Evolutionary conservation across 1,140 invertebrate genomes (phyloP), one percentile per base, ranked within the genome.

Genomic region (Leptinotarsa defecta): DNA sequence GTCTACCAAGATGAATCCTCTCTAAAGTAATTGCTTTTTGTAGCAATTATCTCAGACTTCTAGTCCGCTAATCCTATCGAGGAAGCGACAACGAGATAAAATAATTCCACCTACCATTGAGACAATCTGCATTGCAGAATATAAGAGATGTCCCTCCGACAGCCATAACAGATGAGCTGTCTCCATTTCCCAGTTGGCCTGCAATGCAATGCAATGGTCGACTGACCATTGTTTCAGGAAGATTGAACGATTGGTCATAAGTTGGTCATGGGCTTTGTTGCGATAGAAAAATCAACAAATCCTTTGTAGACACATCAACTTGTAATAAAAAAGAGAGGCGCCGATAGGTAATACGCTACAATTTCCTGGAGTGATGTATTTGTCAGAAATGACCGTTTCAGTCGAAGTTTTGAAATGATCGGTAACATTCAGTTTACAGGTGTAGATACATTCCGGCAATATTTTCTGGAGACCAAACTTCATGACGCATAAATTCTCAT

Each of bases 51-150:
- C 52, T 57, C 15, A 57, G n/a, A 17, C 52, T 57, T 57, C 15
- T 19, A 4, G 15, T n/a, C 52, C 52, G 6, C 52, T 57, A 57
- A 57, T 57, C 52, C 52, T 57, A 57, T 15, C 52, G 52, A 68
- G 65, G 24, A 43, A 22, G 63, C 63, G 43, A 68, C 24, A n/a
- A 43, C 65, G 65, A 43, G 43, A 34, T 43, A 68, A 68, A 68
- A 68, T 68, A 68, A 43, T 68, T 68, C 43, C 65, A 24, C 24
- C 24, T 34, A 43, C 65, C 43, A 68, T 68, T 68, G 27, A 43
- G 43, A 68, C 43, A 43, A 27, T 68, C 65, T 68, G 65, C 19
- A 68, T 34, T 68, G 65, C 65, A 68, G 65, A 68, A 68, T 68
- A 68, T 68, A 43, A 68, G 24, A 34, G 43, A 68, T 27, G 65